A percentile compares a stretch with the other conserved stretches of the same genome.
phyloP scores from a whole-genome alignment of 2,113 vertebrate species.

The Acrocephalus arundinaceus region DNA sequence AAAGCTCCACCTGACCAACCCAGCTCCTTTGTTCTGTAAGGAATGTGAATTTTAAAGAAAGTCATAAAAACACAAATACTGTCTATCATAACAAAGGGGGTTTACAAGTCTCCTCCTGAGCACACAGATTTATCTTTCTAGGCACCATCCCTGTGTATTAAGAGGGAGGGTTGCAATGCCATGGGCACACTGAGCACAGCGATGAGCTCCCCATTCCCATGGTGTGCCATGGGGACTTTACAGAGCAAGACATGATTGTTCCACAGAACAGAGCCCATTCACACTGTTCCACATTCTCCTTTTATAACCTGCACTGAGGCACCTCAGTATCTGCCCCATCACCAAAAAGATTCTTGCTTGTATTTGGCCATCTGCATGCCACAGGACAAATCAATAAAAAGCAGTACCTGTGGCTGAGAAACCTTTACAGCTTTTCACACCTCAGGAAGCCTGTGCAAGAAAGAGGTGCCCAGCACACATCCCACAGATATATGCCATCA shows the following conservation, averaged over 20 bases:
- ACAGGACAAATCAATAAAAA: neutral
- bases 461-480: neutral
- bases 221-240: rapidly evolving
- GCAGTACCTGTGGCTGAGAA: neutral
- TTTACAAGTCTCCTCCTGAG: neutral
- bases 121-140: neutral
- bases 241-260: neutral
- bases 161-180: neutral
- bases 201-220: neutral
- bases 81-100: neutral
- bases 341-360: rapidly evolving
- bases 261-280: neutral
- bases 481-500: rapidly evolving
- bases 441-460: neutral
- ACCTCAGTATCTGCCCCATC: neutral
- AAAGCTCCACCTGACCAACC: neutral
- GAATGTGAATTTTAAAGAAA: neutral
- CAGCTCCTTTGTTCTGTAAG: neutral
- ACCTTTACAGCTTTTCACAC: neutral
- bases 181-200: rapidly evolving
- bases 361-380: neutral
- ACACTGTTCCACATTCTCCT: neutral
- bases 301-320: neutral
- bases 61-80: neutral
- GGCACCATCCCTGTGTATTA: neutral